Conservation (phyloP, 2,797 vertebrate species). For the Poecilia wingei region DNA sequence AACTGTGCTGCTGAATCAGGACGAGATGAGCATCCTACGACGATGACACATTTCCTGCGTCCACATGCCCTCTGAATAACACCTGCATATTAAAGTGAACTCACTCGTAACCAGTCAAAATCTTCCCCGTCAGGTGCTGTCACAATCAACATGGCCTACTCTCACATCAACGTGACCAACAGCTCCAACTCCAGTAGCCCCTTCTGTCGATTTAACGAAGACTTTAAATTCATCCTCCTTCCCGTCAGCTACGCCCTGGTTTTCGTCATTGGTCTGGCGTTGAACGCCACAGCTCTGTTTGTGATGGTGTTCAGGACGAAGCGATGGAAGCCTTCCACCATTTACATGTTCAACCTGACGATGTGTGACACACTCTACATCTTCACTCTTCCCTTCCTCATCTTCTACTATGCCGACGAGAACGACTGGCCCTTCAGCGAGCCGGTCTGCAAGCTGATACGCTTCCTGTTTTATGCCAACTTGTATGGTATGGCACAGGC, state of each 20-base stretch:
- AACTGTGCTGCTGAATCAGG: constrained; percentile 11
- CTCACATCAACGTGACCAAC: constrained; percentile 18
- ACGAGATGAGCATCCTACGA: neutral
- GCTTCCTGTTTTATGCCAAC: constrained; percentile 96
- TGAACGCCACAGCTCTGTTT: constrained; percentile 88
- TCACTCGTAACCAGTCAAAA: neutral
- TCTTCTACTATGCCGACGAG: constrained; percentile 90
- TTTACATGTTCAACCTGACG: constrained; percentile 96
- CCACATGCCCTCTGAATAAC: neutral
- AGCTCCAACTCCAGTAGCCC: constrained; percentile 50
- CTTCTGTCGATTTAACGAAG: constrained; percentile 86
- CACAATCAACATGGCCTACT: constrained; percentile 50
- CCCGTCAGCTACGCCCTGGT: constrained; percentile 90
- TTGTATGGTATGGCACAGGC: constrained; percentile 90
- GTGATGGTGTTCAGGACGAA: constrained; percentile 90
- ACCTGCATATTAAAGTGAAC: neutral
- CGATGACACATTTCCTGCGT: constrained; percentile 12
- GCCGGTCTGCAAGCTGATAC: constrained; percentile 91
- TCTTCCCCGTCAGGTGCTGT: constrained; percentile 46
- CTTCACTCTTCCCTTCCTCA: constrained; percentile 91
- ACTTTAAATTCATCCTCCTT: constrained; percentile 93
- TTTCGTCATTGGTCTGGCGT: constrained; percentile 86
- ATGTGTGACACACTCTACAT: constrained; percentile 91
- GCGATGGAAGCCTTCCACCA: constrained; percentile 91
- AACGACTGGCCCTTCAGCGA: constrained; percentile 94